Evolutionary conservation across 2,888 invertebrate genomes (phyloP), one percentile per base, ranked within the genome.

Genomic region (Eupeodes latifasciatus): DNA sequence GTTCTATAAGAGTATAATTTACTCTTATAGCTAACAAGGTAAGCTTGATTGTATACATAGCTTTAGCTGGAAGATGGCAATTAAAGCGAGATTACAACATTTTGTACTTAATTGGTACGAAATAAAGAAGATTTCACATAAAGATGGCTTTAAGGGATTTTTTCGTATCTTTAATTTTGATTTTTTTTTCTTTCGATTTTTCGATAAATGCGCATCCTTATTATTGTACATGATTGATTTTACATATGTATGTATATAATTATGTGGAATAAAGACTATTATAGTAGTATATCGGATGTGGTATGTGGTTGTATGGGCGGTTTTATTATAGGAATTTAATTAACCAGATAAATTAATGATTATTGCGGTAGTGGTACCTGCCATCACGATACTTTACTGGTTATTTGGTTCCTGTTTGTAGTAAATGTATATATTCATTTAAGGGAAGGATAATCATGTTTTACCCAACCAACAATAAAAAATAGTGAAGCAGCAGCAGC

Each of bases 281-380:
- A 47, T 27, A 27, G 27, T 3, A 27, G 27, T 3, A 27, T 27
- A 57, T 62, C 64, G 12, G 12, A 49, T 14, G 14, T 57, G 6
- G 5, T 27, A 34, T 53, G 59, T 16, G 55, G 74, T 66, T 61
- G 57, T 62, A 40, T 40, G 47, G 55, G 53, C 47, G 44, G 72
- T 44, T 59, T 59, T n/a, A 72, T 79, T 75, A 55, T 71, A 62
- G 64, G 64, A 72, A 87, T 82, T 83, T 87, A 87, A 87, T 87
- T 87, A 83, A 76, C 76, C 79, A 83, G 76, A 87, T 80, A 67
- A 80, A 87, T 87, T 79, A 79, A 82, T 83, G 75, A 83, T 79
- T 62, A 76, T 55, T 72, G 59, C 57, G 64, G 59, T 12, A 57
- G 40, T 40, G 49, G 47, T 16, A 16, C 12, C 55, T 64, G 61